Conservation (phyloP, 2,113 vertebrate species). For the Apteryx mantelli region DNA sequence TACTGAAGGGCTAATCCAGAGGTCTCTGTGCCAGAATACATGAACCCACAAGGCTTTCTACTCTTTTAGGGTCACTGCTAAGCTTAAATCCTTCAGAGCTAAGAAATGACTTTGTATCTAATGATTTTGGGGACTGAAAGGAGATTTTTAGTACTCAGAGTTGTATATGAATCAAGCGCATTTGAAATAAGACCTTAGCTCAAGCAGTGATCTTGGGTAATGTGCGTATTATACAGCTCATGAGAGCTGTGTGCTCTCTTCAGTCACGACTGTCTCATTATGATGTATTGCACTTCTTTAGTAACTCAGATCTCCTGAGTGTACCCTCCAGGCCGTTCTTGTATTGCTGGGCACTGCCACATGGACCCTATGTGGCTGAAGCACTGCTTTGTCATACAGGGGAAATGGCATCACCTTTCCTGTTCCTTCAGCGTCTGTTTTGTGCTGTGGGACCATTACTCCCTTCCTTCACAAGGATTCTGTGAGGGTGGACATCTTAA, state of each 20-base stretch:
- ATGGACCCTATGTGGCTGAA: accelerated
- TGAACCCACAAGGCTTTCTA: background rate
- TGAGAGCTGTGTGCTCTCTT: background rate
- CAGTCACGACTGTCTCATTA: background rate
- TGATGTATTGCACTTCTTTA: background rate
- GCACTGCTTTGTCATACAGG: background rate
- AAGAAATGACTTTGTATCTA: background rate
- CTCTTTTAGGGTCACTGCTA: background rate
- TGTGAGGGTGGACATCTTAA: background rate
- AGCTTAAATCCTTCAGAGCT: background rate
- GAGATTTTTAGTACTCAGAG: background rate
- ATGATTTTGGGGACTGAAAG: background rate
- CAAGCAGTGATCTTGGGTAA: background rate
- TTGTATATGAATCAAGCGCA: background rate
- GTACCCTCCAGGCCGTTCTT: background rate
- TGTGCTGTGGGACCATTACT: background rate
- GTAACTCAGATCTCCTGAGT: background rate
- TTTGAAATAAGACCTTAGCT: background rate
- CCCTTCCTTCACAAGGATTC: background rate
- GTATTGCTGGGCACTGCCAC: background rate
- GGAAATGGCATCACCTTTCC: background rate
- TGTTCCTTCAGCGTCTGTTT: background rate
- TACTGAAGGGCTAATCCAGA: background rate
- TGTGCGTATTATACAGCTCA: background rate
- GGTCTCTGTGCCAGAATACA: background rate